Evolutionary conservation across 2,113 vertebrate genomes (phyloP), one percentile per base, ranked within the genome.

Genomic region (Calidris pugnax): DNA sequence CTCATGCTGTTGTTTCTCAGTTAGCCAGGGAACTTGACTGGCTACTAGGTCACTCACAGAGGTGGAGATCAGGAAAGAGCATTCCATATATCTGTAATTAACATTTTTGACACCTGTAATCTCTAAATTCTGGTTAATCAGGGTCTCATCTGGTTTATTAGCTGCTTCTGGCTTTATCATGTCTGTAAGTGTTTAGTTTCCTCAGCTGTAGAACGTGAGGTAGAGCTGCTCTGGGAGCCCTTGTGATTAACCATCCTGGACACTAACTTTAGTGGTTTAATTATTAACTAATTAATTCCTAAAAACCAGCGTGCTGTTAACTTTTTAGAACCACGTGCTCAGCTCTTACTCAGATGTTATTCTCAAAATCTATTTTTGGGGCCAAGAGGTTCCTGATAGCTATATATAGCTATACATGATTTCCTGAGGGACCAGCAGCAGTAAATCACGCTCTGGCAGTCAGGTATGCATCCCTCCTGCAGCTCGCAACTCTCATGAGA

Each of bases 291-390:
- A 62, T 18, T 26, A 37, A 39, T 91, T 82, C 63, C 64, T 92
- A 66, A 93, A 85, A 84, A 41, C 51, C 73, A 89, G 71, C 88
- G 53, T 14, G 78, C 63, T 74, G 47, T 77, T 89, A 91, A 91
- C 86, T 91, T 94, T 95, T 96, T 85, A 89, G 93, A 97, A 95
- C 72, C 86, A 87, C 43, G 7, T 24, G 78, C 71, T 85, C 47
- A 28, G 62, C 66, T 93, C 74, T 93, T 92, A 93, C 8, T 22
- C 86, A 94, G 73, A 92, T 93, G 88, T 81, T 82, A 73, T 87
- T 89, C 62, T 87, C 79, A 73, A 96, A 79, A 71, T 33, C 88
- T 92, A n/a, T 89, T 89, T 91, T 78, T 72, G 72, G 27, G 50
- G 20, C 30, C 30, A 35, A 55, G 86, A 93, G 83, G 84, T 92